A percentile compares a stretch with the other conserved stretches of the same genome.
These are phyloP conservation scores for Threskiornis aethiopicus DNA, from an alignment of 2,797 vertebrate genomes.

Conservation along the genomic window DNA sequence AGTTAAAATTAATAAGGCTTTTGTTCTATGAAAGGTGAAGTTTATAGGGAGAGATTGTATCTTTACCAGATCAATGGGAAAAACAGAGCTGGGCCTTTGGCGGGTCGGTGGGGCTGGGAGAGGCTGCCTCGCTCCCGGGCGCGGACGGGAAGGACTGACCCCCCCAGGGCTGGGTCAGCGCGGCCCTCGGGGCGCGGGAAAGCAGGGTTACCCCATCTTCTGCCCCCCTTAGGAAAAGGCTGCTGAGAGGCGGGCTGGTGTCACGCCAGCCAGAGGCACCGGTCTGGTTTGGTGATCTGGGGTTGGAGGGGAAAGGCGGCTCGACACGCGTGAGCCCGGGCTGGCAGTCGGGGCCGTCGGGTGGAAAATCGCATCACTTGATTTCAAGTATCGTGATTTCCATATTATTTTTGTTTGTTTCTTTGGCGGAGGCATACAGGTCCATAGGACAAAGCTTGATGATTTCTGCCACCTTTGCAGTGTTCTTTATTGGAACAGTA, in stretches of 20 bases:
- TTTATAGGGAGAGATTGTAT: constrained; percentile 36
- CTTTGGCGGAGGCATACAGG: fast-evolving
- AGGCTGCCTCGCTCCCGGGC: not conserved
- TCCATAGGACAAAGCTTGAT: not conserved
- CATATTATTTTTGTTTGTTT: not conserved
- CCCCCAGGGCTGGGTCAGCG: not conserved
- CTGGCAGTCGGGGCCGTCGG: not conserved
- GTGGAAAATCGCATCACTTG: not conserved
- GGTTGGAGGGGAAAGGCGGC: not conserved
- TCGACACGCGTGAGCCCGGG: not conserved
- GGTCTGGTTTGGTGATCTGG: not conserved
- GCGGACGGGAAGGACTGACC: fast-evolving
- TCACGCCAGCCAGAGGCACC: not conserved
- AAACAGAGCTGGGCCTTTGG: not conserved
- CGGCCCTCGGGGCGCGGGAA: not conserved
- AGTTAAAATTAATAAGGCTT: not conserved
- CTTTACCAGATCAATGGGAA: not conserved
- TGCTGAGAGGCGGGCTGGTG: not conserved
- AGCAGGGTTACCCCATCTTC: not conserved
- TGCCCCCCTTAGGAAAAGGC: not conserved
- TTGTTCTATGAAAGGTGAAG: constrained; percentile 7
- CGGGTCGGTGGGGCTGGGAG: not conserved
- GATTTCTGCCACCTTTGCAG: not conserved
- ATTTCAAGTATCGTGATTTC: not conserved
- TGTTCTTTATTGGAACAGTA: not conserved